A percentile compares a stretch with the other conserved stretches of the same genome.
phyloP scores from a whole-genome alignment of 2,113 vertebrate species.

The Phoenicopterus ruber region DNA sequence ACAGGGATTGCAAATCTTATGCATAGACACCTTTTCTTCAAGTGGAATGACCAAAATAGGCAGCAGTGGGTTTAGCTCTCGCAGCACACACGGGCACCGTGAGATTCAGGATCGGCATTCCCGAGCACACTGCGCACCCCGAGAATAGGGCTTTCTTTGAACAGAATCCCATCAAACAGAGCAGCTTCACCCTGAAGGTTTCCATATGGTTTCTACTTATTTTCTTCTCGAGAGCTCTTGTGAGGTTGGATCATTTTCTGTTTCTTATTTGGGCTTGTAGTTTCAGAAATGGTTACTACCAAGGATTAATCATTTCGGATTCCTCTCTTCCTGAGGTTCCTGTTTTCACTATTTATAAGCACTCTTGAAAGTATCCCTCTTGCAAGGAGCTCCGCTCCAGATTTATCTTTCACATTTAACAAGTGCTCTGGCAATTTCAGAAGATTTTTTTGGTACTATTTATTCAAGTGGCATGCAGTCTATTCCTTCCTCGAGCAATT shows the following conservation, averaged over 20 bases:
- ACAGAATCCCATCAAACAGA: background rate
- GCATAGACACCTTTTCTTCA: background rate
- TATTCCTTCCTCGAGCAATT: background rate
- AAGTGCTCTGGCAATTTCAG: background rate
- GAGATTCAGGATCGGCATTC: background rate
- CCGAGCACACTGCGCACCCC: background rate
- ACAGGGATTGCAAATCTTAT: background rate
- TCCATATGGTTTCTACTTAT: background rate
- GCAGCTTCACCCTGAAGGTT: background rate
- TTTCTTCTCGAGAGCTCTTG: constrained; percentile 12
- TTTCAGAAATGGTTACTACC: background rate
- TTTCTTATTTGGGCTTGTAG: background rate
- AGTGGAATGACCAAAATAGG: background rate
- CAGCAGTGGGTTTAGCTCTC: background rate
- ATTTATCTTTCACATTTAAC: background rate
- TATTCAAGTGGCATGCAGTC: background rate
- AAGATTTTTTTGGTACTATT: background rate
- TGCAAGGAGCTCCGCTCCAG: background rate
- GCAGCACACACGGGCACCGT: background rate
- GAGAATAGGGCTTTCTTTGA: background rate
- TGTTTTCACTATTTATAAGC: background rate
- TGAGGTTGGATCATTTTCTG: background rate
- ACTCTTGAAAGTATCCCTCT: background rate
- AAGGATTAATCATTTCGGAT: background rate
- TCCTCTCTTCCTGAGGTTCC: background rate